Evolutionary conservation across 2,888 invertebrate genomes (phyloP), one percentile per base, ranked within the genome.

Genomic region (Archips crataeganus): DNA sequence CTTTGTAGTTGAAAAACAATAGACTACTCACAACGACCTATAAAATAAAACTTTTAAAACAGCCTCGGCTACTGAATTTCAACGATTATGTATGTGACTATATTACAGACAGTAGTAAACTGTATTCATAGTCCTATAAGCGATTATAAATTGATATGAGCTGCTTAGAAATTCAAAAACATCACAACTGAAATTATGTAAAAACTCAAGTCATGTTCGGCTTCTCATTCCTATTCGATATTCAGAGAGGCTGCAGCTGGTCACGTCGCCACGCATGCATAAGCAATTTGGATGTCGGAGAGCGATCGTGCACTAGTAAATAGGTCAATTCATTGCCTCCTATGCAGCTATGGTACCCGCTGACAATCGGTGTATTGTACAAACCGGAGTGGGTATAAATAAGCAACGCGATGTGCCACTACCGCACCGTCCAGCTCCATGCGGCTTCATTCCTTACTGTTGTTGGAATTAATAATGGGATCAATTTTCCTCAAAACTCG

Each of bases 251-350:
- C 85, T 91, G 89, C 87, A 88, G 84, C 70, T 67, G 87, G 86
- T 89, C 88, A 88, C 88, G 87, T 88, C 86, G 88, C 84, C 85
- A 89, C 87, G 91, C 92, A 92, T 92, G 91, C 90, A 92, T 92
- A 90, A 92, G 85, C 88, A 87, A 91, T 91, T 87, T 82, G 85
- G 87, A 77, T 88, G 87, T 81, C 87, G 83, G 82, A 82, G 79
- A 81, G 82, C 85, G 85, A 82, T 88, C 89, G 90, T 91, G 90
- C 87, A 83, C 86, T 83, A 83, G 83, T 87, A 92, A 90, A 92
- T 93, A 85, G 93, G 92, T 90, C 92, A 92, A 90, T 90, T 89
- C 87, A 87, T 90, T 76, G 70, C 80, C 74, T 77, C 75, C 77
- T 78, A 75, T n/a, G n/a, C n/a, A n/a, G n/a, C n/a, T n/a, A n/a